Conservation (phyloP, 2,797 vertebrate genomes). For the Centroberyx gerrardi region DNA sequence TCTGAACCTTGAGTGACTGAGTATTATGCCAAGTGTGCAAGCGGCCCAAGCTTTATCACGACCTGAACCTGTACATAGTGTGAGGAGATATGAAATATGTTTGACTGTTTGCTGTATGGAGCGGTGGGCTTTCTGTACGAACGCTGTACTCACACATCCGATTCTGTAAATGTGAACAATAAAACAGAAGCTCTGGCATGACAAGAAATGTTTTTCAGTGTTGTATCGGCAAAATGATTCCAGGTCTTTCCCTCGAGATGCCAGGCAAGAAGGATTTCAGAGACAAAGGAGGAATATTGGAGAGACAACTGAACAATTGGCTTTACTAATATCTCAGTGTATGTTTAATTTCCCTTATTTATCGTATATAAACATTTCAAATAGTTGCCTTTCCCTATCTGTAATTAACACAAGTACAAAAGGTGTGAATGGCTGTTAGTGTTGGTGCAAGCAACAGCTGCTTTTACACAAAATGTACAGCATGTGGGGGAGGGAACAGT, state of each 20-base stretch:
- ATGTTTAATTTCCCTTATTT: too few relatives aligned
- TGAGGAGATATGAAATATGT: constrained; percentile 66
- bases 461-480: not conserved
- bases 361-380: too few relatives aligned
- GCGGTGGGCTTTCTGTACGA: constrained; percentile 73
- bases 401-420: not conserved
- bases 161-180: constrained; percentile 85
- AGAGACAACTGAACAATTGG: too few relatives aligned
- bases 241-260: too few relatives aligned
- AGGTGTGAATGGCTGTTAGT: not conserved
- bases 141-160: constrained; percentile 74
- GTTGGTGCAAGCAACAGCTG: not conserved
- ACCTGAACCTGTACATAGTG: constrained; percentile 77
- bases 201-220: constrained; percentile 20
- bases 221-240: not conserved
- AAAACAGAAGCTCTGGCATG: constrained; percentile 78
- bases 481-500: too few relatives aligned
- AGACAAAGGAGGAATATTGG: too few relatives aligned
- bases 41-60: constrained; percentile 69
- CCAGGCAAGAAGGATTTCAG: too few relatives aligned
- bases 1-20: constrained; percentile 54
- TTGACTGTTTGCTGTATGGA: constrained; percentile 70
- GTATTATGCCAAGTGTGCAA: constrained; percentile 47
- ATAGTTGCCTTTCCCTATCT: not conserved
- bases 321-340: too few relatives aligned